Base-by-base conservation (phyloP, 2,888 invertebrate genomes). In the Cotesia congregata region DNA sequence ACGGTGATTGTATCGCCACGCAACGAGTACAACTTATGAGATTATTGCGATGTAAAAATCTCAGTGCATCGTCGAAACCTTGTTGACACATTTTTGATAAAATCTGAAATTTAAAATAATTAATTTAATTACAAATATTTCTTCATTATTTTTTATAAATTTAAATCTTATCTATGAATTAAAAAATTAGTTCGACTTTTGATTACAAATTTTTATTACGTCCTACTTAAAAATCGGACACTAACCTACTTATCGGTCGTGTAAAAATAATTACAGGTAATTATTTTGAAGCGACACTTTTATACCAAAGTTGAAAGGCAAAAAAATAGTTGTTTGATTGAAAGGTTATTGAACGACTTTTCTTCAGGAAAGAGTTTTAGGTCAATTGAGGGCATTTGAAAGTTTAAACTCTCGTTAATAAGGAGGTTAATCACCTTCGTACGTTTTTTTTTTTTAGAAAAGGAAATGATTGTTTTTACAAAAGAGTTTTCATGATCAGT, bases 31-130 rank as follows among this genome's bases (percentile, higher is more conserved):
- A 99, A 81, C 95, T 96, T 81, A 99, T 97, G 85, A 98, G 91
- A 90, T 97, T 96, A 88, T 97, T 97, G 79, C 95, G 92, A 84
- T 96, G 96, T 79, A 97, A 90, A 90, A 96, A 97, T 79, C 95
- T 91, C 6, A 97, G 91, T 0, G 96, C 96, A 88, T 97, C 97
- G 85, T 98, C 97, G 90, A 98, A 98, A 30, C 99, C 99, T 91
- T 98, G 98, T 87, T 97, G 96, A 90, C 98, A 99, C 94, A 99
- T 97, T 88, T 96, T 95, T 75, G 96, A 95, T 39, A 97, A 91
- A 59, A 90, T 90, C 91, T 91, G 78, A 0, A 83, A 74, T 65
- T 61, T 67, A 64, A 77, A 70, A 7, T 50, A 50, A 12, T 50
- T 50, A 12, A 9, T 50, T 50, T 12, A 7, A 9, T 50, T 0